These are phyloP conservation scores for Proteles cristata DNA, from an alignment of 2,113 vertebrate species.

Conservation along the genomic window DNA sequence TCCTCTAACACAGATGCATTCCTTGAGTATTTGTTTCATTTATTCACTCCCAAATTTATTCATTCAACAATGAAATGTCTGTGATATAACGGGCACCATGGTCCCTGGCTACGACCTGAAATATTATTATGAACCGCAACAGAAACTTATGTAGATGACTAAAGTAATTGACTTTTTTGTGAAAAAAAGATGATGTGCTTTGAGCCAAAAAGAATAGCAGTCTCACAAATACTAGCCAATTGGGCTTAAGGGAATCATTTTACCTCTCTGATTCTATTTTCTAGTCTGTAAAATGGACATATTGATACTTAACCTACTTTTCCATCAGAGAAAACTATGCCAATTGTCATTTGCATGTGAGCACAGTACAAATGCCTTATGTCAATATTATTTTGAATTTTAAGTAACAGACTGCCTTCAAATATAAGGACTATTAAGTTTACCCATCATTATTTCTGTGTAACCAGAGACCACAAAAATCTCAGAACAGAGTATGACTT, in stretches of 20 bases:
- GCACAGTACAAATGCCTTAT: conserved; percentile 3
- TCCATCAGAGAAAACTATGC: not conserved
- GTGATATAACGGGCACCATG: not conserved
- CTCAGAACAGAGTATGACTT: not conserved
- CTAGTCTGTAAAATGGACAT: not conserved
- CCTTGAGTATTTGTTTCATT: not conserved
- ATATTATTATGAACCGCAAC: not conserved
- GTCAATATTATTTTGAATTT: conserved; percentile 26
- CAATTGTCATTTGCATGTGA: not conserved
- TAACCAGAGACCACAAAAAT: conserved; percentile 22
- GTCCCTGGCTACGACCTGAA: not conserved
- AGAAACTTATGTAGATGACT: not conserved
- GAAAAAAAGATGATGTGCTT: not conserved
- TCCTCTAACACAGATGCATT: not conserved
- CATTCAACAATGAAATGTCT: conserved; percentile 21
- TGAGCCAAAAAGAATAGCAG: not conserved
- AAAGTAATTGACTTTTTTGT: not conserved
- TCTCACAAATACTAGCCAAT: not conserved
- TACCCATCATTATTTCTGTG: not conserved
- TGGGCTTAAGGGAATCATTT: not conserved
- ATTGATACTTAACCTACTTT: not conserved
- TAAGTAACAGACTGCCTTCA: conserved; percentile 17
- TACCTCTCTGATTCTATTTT: conserved; percentile 11
- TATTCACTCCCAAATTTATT: not conserved
- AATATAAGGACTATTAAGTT: not conserved